These are phyloP conservation scores for Drosophila parvula DNA, from an alignment of 1,140 invertebrate species.

Conservation along the genomic window DNA sequence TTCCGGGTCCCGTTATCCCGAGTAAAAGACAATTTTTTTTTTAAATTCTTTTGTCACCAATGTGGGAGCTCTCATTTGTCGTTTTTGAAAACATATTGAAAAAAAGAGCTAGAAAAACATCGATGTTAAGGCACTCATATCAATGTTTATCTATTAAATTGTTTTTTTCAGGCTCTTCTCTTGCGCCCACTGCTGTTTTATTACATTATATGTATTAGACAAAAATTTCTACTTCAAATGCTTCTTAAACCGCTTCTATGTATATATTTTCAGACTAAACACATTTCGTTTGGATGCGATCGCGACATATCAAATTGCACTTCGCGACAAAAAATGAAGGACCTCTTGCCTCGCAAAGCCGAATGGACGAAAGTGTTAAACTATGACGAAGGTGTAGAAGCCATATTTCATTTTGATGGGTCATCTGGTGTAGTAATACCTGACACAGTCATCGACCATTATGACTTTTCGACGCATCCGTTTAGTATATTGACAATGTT, in stretches of 20 bases:
- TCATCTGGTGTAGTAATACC: conserved; percentile 94
- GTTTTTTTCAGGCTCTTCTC: no score
- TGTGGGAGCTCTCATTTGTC: no score
- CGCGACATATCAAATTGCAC: conserved; percentile 84
- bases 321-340: conserved; percentile 85
- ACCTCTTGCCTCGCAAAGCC: conserved; percentile 92
- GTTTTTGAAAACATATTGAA: no score
- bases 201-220: background rate
- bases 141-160: no score
- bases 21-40: no score
- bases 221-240: background rate
- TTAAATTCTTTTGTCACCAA: no score
- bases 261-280: conserved; percentile 70
- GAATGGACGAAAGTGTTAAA: conserved; percentile 95
- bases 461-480: conserved; percentile 84
- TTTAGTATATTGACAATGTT: conserved; percentile 97
- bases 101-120: no score
- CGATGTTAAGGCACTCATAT: no score
- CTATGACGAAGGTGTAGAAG: conserved; percentile 95
- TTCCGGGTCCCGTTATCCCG: no score
- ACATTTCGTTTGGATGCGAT: conserved; percentile 84
- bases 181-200: no score
- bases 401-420: conserved; percentile 97
- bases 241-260: background rate
- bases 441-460: conserved; percentile 86